Base-by-base conservation (phyloP, 2,888 invertebrate species). In the Ophion slaviceki region DNA sequence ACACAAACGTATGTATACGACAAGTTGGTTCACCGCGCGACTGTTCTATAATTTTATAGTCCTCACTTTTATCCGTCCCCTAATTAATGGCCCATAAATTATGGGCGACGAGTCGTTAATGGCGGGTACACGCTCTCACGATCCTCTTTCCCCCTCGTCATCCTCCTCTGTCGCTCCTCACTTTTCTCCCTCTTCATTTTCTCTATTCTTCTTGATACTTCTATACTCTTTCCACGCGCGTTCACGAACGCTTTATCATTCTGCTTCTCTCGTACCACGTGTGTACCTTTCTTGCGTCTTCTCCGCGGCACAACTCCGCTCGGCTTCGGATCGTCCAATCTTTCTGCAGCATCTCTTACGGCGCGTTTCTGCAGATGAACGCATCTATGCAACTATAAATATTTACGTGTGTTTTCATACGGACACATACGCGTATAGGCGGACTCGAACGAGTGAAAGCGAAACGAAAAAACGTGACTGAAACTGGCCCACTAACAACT, bases 41-140 rank as follows among this genome's bases (percentile, higher is more conserved):
- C 90, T 91, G 89, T 91, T 92, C 90, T 90, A 92, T 89, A 91
- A 92, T 91, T 92, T 92, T 91, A 92, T 90, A 90, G 89, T 77
- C 88, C 87, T 89, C 89, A 91, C 91, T 91, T 92, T 92, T 91
- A 91, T 89, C 88, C 88, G 86, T 87, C 88, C 89, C 88, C 88
- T 92, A 92, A 93, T 93, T 93, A 93, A 93, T 93, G 92, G 90
- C 89, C 91, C 91, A 92, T 93, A 93, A 93, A 93, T 93, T 92
- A 92, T 87, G 89, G 88, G 89, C 91, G 90, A 91, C 92, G 90
- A 92, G 91, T 91, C 91, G 92, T 92, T 92, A 91, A 91, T 89
- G 89, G 89, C 81, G 87, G 80, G 78, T 85, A 87, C 88, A 86
- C 88, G 79, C 77, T 81, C 84, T 83, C 81, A 81, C 85, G 85